Conservation (phyloP, 2,797 vertebrate genomes). For the Buphagus erythrorhynchus region DNA sequence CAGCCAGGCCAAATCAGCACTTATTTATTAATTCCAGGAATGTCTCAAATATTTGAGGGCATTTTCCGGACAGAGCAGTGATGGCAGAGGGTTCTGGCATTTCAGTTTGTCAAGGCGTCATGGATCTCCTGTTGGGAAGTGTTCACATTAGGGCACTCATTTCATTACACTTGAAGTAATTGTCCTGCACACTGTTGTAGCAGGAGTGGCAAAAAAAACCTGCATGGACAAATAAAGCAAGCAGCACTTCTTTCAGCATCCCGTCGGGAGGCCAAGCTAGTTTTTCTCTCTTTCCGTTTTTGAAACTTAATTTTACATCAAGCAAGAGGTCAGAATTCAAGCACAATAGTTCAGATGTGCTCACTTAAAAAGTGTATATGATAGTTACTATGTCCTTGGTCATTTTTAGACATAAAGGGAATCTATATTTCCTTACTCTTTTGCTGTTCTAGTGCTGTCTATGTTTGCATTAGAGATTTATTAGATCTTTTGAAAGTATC, state of each 20-base stretch:
- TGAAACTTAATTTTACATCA: background rate
- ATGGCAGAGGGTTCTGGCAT: constrained; percentile 28
- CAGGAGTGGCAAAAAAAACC: background rate
- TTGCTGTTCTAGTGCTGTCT: constrained; percentile 5
- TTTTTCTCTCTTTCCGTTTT: background rate
- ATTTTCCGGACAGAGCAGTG: constrained; percentile 39
- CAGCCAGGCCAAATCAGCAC: constrained; percentile 64
- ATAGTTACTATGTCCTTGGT: background rate
- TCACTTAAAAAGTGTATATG: background rate
- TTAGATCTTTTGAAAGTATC: background rate
- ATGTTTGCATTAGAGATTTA: constrained; percentile 12
- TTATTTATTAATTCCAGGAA: constrained; percentile 74
- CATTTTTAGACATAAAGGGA: background rate
- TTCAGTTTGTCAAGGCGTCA: background rate
- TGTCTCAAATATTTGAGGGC: constrained; percentile 71
- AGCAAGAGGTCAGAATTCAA: background rate
- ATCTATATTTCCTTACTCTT: background rate
- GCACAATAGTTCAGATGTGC: background rate
- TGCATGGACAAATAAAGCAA: background rate
- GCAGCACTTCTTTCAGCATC: background rate
- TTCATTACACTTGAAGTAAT: constrained; percentile 23
- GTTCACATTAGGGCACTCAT: background rate
- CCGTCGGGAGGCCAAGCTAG: background rate
- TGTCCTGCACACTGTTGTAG: background rate
- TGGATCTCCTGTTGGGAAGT: constrained; percentile 2